phyloP scores from a whole-genome alignment of 1,140 invertebrate species.

The Holcopasites calliopsidis region DNA sequence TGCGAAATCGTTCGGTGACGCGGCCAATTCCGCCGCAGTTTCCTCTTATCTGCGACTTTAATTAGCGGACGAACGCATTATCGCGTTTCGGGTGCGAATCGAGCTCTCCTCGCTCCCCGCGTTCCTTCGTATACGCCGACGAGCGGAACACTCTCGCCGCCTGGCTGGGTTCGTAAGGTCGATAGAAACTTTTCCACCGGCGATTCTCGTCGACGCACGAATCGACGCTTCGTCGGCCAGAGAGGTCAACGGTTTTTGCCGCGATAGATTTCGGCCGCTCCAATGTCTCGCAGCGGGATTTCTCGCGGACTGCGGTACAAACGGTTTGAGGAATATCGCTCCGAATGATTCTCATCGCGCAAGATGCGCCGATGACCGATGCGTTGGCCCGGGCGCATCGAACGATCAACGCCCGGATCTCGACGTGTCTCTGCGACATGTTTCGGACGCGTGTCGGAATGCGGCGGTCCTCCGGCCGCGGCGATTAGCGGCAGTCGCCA shows the following conservation, averaged over 20 bases:
- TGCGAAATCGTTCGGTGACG: conserved; percentile 34
- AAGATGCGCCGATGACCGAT: conserved; percentile 36
- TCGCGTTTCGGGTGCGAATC: conserved; percentile 50
- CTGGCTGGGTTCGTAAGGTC: neutral
- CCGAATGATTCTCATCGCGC: neutral
- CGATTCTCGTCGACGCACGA: too few relatives aligned
- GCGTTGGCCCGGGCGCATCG: conserved; percentile 22
- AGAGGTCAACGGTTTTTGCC: neutral
- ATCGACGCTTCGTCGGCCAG: neutral
- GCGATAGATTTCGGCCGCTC: conserved; percentile 2
- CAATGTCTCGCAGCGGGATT: neutral
- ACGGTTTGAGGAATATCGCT: conserved; percentile 9
- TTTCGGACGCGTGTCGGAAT: conserved; percentile 43
- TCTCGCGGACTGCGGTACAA: neutral
- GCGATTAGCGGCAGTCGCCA: neutral
- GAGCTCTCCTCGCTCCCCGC: conserved; percentile 7
- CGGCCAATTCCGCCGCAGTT: conserved; percentile 53
- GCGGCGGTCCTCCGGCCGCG: conserved; percentile 2
- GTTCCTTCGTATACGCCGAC: too few relatives aligned
- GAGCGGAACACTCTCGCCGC: too few relatives aligned
- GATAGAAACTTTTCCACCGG: too few relatives aligned
- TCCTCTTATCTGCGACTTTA: conserved; percentile 57
- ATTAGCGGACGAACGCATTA: conserved; percentile 53
- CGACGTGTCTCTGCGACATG: conserved; percentile 3
- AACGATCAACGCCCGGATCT: conserved; percentile 4